Evolutionary conservation across 2,888 invertebrate genomes (phyloP).

Genomic region (Ganaspis brasiliensis): DNA sequence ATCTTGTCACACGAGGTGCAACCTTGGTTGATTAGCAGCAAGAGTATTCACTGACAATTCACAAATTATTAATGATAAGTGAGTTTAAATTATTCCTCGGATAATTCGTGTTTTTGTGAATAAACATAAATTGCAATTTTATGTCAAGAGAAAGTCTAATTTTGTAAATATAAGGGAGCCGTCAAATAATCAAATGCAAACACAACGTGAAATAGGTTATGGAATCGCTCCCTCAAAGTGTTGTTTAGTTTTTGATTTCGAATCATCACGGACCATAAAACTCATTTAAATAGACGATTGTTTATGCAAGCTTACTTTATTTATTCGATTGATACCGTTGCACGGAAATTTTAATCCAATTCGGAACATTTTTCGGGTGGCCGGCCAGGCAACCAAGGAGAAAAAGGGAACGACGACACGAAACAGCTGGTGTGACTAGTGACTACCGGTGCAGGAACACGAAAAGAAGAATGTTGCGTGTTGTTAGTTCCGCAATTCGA

Average conservation of each 20-base stretch:
- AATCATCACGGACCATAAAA: slow-evolving; percentile 8
- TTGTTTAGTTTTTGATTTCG: not conserved
- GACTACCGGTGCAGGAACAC: slow-evolving; percentile 57
- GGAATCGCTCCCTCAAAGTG: slow-evolving; percentile 3
- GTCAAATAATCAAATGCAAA: slow-evolving; percentile 17
- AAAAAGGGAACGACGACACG: slow-evolving; percentile 61
- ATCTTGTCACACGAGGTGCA: slow-evolving; percentile 72
- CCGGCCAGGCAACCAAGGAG: slow-evolving; percentile 71
- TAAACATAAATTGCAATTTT: not conserved
- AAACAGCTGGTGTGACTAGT: slow-evolving; percentile 72
- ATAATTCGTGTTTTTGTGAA: not conserved
- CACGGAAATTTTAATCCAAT: slow-evolving; percentile 80
- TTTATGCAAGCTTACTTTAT: slow-evolving; percentile 64
- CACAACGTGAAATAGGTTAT: slow-evolving; percentile 29
- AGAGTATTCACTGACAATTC: slow-evolving; percentile 63
- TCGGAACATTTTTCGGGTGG: slow-evolving; percentile 79
- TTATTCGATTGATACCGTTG: slow-evolving; percentile 77
- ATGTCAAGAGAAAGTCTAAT: not conserved
- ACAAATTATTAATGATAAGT: not conserved
- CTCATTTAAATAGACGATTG: slow-evolving; percentile 2
- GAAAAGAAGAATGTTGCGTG: slow-evolving; percentile 74
- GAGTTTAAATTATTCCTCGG: not conserved
- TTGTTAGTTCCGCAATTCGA: slow-evolving; percentile 66
- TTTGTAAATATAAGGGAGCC: not conserved
- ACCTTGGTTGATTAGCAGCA: slow-evolving; percentile 64